A percentile compares a stretch with the other conserved stretches of the same genome.
Conservation (phyloP, 2,113 vertebrate species). For the Columba janthina region DNA sequence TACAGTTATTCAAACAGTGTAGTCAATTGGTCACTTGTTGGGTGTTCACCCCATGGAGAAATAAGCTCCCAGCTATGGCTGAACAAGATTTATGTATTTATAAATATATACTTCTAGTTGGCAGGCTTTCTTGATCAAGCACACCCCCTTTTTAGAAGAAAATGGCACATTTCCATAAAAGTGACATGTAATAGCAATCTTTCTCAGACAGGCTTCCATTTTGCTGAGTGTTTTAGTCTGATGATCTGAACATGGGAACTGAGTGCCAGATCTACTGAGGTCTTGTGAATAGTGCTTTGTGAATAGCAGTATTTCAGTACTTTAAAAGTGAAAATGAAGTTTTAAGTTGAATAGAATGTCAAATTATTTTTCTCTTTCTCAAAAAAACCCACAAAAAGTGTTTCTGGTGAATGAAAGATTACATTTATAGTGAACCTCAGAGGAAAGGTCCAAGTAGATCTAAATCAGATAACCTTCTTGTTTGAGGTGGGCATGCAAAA, state of each 20-base stretch:
- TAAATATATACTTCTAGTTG: constrained; percentile 48
- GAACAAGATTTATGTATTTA: constrained; percentile 60
- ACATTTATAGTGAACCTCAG: background rate
- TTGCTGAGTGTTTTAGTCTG: constrained; percentile 13
- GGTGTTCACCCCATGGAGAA: background rate
- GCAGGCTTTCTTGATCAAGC: constrained; percentile 36
- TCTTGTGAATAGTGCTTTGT: background rate
- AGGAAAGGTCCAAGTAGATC: background rate
- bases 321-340: background rate
- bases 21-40: constrained; percentile 45
- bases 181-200: constrained; percentile 40
- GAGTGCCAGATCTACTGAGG: background rate
- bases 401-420: background rate
- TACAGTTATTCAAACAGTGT: constrained; percentile 28
- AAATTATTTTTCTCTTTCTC: background rate
- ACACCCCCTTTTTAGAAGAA: constrained; percentile 22
- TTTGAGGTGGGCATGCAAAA: background rate
- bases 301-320: background rate
- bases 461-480: background rate
- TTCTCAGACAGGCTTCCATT: constrained; percentile 46
- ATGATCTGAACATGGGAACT: constrained; percentile 12
- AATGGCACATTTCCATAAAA: constrained; percentile 54
- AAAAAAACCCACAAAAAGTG: too few relatives aligned
- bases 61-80: background rate
- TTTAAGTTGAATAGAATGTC: background rate